A percentile compares a stretch with the other conserved stretches of the same genome.
Conservation (phyloP, 2,113 vertebrate species). For the Sciurus niger region DNA sequence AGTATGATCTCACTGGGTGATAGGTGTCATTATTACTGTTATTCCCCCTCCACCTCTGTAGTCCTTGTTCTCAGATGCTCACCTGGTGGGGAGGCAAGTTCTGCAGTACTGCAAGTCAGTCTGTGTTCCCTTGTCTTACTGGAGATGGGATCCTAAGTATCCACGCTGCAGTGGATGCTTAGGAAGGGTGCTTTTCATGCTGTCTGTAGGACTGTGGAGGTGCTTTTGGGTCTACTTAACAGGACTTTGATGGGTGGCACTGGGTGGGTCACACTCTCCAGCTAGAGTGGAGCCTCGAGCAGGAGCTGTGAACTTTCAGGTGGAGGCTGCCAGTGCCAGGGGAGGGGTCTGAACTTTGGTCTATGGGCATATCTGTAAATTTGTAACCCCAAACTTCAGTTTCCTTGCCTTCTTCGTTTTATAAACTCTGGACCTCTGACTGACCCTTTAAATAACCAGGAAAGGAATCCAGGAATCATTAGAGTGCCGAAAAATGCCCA, state of each 20-base stretch:
- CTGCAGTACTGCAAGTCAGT: neutral
- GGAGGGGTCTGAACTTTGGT: neutral
- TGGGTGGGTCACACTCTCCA: neutral
- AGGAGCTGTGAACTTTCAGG: neutral
- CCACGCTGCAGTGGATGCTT: too few species aligned
- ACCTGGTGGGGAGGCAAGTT: neutral
- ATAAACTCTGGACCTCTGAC: neutral
- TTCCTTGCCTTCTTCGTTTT: neutral
- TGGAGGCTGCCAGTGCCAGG: neutral
- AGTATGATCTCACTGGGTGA: neutral
- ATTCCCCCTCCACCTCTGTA: neutral
- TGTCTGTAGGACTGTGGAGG: neutral
- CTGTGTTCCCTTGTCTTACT: neutral
- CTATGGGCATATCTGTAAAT: neutral
- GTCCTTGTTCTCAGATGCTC: neutral
- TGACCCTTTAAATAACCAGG: neutral
- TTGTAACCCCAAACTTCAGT: neutral
- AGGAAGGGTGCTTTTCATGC: neutral
- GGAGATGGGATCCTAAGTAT: neutral
- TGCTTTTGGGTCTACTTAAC: neutral
- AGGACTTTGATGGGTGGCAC: neutral
- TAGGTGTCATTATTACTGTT: fast-evolving
- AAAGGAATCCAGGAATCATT: neutral
- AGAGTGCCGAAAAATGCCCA: neutral
- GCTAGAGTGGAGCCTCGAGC: neutral